phyloP scores from a whole-genome alignment of 2,888 invertebrate species.

The Iselma pallidipennis region DNA sequence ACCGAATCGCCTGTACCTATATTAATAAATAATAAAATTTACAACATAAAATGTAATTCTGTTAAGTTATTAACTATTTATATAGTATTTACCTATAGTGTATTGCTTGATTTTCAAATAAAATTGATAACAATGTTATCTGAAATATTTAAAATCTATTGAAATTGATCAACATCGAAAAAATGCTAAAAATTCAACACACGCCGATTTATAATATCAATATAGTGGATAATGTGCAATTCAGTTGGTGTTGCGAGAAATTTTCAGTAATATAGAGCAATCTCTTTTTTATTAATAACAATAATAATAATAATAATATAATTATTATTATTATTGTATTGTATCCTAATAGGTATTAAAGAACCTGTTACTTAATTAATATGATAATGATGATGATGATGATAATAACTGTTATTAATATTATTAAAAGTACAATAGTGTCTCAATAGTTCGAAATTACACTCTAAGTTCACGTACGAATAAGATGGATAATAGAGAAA shows the following conservation, averaged over 20 bases:
- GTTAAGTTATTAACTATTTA: background rate
- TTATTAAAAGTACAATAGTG: background rate
- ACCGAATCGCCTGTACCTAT: background rate
- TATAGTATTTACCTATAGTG: background rate
- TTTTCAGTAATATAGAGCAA: conserved; percentile 5
- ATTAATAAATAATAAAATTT: background rate
- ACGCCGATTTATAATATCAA: background rate
- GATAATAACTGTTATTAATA: background rate
- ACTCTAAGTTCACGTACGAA: no score
- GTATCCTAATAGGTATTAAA: no score
- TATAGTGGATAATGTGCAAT: conserved; percentile 11
- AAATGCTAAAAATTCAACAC: background rate
- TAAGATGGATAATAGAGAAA: no score
- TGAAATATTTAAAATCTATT: background rate
- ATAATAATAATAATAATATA: no score
- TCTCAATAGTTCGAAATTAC: no score
- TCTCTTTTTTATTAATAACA: background rate
- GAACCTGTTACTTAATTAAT: no score
- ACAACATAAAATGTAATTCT: background rate
- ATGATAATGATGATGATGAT: no score
- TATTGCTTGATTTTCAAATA: background rate
- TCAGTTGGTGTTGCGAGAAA: conserved; percentile 18
- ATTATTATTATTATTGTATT: no score
- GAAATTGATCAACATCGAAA: background rate
- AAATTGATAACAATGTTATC: background rate